These are phyloP conservation scores for Gortyna flavago DNA, from an alignment of 2,888 invertebrate genomes.

Conservation along the genomic window DNA sequence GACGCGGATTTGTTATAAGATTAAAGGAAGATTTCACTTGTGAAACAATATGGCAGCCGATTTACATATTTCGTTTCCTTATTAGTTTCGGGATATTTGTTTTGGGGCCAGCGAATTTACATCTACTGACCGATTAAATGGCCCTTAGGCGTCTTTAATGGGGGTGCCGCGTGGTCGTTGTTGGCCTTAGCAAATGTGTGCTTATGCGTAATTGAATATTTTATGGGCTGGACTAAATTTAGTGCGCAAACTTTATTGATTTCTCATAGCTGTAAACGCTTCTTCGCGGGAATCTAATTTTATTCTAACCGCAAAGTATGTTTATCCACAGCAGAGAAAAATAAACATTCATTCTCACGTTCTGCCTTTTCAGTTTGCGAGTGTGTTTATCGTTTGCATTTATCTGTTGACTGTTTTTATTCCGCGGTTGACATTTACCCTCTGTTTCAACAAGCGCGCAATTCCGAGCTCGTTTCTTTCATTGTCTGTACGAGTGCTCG, in stretches of 20 bases:
- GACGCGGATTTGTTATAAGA: slow-evolving; percentile 91
- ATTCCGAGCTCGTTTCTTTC: slow-evolving; percentile 86
- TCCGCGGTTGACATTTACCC: slow-evolving; percentile 89
- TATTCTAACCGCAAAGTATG: slow-evolving; percentile 64
- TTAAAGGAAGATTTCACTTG: slow-evolving; percentile 91
- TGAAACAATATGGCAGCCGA: slow-evolving; percentile 90
- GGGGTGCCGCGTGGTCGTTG: slow-evolving; percentile 90
- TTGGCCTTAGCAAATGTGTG: slow-evolving; percentile 89
- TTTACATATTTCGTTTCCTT: slow-evolving; percentile 91
- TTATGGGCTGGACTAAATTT: slow-evolving; percentile 87
- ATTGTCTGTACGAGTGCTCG: slow-evolving; percentile 86
- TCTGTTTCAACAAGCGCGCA: slow-evolving; percentile 86
- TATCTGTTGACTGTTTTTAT: slow-evolving; percentile 91
- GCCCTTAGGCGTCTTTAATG: slow-evolving; percentile 90
- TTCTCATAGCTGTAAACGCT: slow-evolving; percentile 71
- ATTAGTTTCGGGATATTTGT: slow-evolving; percentile 90
- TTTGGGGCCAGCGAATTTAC: slow-evolving; percentile 89
- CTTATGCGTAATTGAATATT: slow-evolving; percentile 90
- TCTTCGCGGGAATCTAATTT: slow-evolving; percentile 65
- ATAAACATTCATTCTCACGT: slow-evolving; percentile 82
- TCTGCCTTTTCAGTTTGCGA: slow-evolving; percentile 84
- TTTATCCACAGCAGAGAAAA: slow-evolving; percentile 57
- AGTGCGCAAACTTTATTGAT: slow-evolving; percentile 85
- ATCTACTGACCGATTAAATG: slow-evolving; percentile 91
- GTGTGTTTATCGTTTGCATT: slow-evolving; percentile 89